Percentiles rank a stretch among this genome's conserved stretches.
Evolutionary conservation across 2,888 invertebrate genomes (phyloP).

Genomic region (Candidula unifasciata): DNA sequence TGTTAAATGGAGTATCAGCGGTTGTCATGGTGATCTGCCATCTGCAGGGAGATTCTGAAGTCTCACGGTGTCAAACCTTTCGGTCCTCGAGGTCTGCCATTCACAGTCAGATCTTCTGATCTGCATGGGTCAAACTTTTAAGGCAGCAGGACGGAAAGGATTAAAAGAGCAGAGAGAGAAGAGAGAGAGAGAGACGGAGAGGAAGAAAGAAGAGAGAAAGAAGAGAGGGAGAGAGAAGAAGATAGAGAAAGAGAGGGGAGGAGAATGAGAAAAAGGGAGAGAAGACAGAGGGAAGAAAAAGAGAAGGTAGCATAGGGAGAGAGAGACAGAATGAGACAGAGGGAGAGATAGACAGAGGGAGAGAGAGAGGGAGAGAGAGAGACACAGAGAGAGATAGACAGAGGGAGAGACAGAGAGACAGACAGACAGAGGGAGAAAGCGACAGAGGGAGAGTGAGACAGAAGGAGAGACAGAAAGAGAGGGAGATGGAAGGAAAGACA

Average conservation of each 20-base stretch:
- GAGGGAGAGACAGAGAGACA: constrained; percentile 24
- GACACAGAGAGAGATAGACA: constrained; percentile 14
- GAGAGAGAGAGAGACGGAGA: background rate
- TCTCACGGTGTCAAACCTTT: too few relatives aligned
- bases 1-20: too few relatives aligned
- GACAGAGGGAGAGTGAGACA: constrained; percentile 21
- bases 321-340: constrained; percentile 12
- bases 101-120: too few relatives aligned
- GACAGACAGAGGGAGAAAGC: constrained; percentile 1
- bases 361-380: constrained; percentile 7
- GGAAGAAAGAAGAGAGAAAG: background rate
- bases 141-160: too few relatives aligned
- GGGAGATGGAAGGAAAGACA: constrained; percentile 1
- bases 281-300: background rate
- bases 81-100: too few relatives aligned
- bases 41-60: too few relatives aligned
- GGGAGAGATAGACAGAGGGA: background rate
- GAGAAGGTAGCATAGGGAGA: background rate
- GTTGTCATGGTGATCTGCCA: too few relatives aligned
- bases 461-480: background rate
- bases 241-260: background rate
- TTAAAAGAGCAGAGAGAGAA: too few relatives aligned
- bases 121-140: too few relatives aligned
- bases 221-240: background rate
- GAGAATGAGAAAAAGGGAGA: background rate